Conservation (phyloP, 2,888 invertebrate genomes). For the Papilio elwesi region DNA sequence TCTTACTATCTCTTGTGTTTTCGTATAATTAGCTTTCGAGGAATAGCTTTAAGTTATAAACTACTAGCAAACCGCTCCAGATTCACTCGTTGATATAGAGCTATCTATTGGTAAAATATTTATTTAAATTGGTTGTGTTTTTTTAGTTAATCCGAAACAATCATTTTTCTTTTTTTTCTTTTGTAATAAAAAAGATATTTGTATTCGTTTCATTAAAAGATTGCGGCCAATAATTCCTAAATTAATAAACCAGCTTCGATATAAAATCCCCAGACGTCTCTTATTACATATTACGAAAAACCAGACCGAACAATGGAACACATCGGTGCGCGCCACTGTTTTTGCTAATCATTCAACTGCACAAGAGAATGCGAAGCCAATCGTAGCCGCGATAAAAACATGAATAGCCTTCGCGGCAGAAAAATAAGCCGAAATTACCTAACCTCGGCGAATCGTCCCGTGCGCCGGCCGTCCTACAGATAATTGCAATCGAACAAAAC, state of each 20-base stretch:
- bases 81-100: too few relatives aligned
- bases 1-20: too few relatives aligned
- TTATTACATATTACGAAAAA: constrained; percentile 35
- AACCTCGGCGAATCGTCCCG: constrained; percentile 22
- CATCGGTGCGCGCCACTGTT: constrained; percentile 40
- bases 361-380: constrained; percentile 45
- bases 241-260: constrained; percentile 11
- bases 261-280: constrained; percentile 10
- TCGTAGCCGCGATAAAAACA: constrained; percentile 45
- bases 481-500: constrained; percentile 50
- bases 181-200: too few relatives aligned
- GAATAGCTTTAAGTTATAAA: too few relatives aligned
- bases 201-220: neutral
- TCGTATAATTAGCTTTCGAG: too few relatives aligned
- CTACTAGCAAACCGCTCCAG: too few relatives aligned
- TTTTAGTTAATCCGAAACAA: too few relatives aligned
- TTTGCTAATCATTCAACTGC: constrained; percentile 50
- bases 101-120: too few relatives aligned
- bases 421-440: constrained; percentile 33
- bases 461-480: constrained; percentile 46
- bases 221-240: constrained; percentile 17
- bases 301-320: constrained; percentile 28
- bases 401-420: constrained; percentile 25
- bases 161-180: too few relatives aligned
- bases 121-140: too few relatives aligned